phyloP scores from a whole-genome alignment of 1,140 invertebrate species.

The Lepidostoma basale region DNA sequence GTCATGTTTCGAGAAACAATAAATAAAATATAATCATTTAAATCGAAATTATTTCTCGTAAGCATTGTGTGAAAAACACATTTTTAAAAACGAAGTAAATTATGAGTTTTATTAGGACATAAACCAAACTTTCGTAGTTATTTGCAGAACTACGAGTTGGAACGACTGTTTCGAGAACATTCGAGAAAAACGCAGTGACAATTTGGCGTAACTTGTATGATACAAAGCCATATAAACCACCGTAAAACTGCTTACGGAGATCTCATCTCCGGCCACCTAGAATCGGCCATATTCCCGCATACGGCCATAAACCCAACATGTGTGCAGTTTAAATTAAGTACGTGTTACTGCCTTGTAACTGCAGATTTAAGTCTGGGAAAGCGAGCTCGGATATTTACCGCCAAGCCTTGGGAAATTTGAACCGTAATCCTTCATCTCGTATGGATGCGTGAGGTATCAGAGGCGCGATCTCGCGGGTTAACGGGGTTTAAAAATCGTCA shows the following conservation, averaged over 20 bases:
- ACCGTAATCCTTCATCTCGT: conserved; percentile 9
- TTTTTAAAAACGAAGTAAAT: no score
- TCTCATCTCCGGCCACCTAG: conserved; percentile 14
- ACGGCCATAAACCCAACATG: conserved; percentile 43
- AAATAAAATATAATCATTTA: no score
- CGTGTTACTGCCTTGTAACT: conserved; percentile 44
- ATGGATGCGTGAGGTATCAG: background rate
- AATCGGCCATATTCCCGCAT: conserved; percentile 35
- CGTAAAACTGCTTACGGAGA: background rate
- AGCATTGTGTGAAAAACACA: no score
- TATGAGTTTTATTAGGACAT: no score
- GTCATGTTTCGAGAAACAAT: no score
- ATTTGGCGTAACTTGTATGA: conserved; percentile 1
- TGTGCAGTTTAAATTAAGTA: conserved; percentile 46
- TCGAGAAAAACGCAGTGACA: background rate
- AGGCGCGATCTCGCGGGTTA: no score
- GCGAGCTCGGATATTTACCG: conserved; percentile 31
- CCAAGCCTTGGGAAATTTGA: background rate
- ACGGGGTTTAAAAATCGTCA: no score
- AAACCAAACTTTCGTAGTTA: no score
- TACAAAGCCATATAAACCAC: conserved; percentile 16
- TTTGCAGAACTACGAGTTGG: no score
- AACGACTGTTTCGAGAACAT: no score
- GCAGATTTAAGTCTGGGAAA: conserved; percentile 44
- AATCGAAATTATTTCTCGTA: no score